A percentile compares a stretch with the other conserved stretches of the same genome.
These are phyloP conservation scores for Dasypolia templi DNA, from an alignment of 2,888 invertebrate species.

Conservation along the genomic window DNA sequence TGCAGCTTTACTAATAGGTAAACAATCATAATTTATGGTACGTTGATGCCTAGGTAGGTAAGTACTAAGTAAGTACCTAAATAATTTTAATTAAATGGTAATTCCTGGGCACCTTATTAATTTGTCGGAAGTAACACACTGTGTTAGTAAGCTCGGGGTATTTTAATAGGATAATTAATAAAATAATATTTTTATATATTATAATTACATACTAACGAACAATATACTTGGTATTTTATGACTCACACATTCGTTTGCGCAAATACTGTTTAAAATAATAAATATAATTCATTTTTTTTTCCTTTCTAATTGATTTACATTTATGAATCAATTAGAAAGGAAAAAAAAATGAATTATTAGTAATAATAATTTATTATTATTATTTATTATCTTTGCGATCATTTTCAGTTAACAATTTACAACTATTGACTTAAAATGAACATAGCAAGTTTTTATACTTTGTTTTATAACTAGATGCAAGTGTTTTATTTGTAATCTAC, in stretches of 20 bases:
- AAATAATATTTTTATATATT: background rate
- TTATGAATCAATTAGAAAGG: no score
- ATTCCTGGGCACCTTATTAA: background rate
- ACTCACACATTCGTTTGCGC: constrained; percentile 46
- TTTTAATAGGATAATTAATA: constrained; percentile 15
- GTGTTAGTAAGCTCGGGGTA: constrained; percentile 16
- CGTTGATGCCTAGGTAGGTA: no score
- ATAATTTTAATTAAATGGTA: constrained; percentile 2
- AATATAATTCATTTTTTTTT: no score
- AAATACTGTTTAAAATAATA: constrained; percentile 12
- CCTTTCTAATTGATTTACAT: no score
- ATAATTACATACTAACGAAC: background rate
- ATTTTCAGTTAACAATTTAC: background rate
- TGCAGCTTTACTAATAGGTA: background rate
- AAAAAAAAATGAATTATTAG: no score
- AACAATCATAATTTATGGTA: background rate
- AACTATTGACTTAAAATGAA: no score
- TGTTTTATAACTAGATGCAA: no score
- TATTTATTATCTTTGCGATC: constrained; percentile 1
- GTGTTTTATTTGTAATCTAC: no score
- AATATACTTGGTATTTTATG: constrained; percentile 8
- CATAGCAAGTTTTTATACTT: no score
- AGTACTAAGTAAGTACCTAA: background rate
- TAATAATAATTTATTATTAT: background rate
- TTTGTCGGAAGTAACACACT: background rate